phyloP scores from a whole-genome alignment of 2,113 vertebrate genomes.

The Pelmatolapia mariae region DNA sequence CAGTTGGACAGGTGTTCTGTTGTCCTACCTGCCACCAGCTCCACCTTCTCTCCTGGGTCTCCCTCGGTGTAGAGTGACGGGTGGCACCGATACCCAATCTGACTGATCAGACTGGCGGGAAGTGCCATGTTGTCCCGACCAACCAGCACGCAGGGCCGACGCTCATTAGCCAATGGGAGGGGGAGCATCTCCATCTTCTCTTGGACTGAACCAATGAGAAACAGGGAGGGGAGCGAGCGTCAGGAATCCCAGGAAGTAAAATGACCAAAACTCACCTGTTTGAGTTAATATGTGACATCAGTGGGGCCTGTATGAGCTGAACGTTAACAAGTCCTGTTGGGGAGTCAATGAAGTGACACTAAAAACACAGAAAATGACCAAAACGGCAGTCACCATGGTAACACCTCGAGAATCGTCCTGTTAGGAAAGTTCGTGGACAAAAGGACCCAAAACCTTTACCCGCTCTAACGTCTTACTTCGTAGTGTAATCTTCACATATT shows the following conservation, averaged over 20 bases:
- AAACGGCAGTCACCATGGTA: background rate
- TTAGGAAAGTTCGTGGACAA: background rate
- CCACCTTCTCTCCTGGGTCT: slow-evolving; percentile 94
- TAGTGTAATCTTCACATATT: background rate
- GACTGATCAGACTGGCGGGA: slow-evolving; percentile 93
- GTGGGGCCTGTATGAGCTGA: background rate
- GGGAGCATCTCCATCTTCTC: slow-evolving; percentile 86
- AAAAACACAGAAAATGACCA: background rate
- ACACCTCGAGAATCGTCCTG: background rate
- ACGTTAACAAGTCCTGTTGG: background rate
- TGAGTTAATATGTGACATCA: background rate
- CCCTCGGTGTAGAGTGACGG: slow-evolving; percentile 95
- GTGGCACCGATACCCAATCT: slow-evolving; percentile 96
- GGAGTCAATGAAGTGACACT: background rate
- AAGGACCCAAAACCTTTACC: background rate
- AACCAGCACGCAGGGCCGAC: slow-evolving; percentile 91
- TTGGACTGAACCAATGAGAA: slow-evolving; percentile 59
- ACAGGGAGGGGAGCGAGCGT: background rate
- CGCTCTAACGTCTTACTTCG: background rate
- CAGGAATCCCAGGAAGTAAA: background rate
- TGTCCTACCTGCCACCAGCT: slow-evolving; percentile 88
- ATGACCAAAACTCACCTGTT: background rate
- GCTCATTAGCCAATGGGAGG: slow-evolving; percentile 79
- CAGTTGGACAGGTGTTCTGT: background rate
- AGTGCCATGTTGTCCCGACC: slow-evolving; percentile 91